Conservation (phyloP, 2,888 invertebrate genomes). For the Cordilura impudica region DNA sequence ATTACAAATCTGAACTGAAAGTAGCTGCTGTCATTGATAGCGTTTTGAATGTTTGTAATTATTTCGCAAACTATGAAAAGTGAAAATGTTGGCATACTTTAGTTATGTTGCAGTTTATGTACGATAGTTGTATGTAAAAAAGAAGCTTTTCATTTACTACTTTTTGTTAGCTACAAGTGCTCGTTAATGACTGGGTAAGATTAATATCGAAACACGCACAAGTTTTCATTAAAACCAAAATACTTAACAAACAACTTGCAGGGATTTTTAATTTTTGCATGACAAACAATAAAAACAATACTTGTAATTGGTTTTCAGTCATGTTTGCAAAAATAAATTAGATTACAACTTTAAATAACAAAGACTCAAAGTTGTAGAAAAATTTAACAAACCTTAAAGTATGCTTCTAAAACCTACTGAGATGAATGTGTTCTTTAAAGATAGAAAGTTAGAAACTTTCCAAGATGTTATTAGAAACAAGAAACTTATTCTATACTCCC, state of each 20-base stretch:
- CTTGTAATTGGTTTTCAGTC: not conserved
- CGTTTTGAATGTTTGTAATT: too few relatives aligned
- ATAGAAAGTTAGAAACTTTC: too few relatives aligned
- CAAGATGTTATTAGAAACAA: too few relatives aligned
- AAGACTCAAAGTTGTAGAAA: too few relatives aligned
- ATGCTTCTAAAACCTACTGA: not conserved
- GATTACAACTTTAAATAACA: too few relatives aligned
- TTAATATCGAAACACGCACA: slow-evolving; percentile 9
- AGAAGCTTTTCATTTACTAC: not conserved
- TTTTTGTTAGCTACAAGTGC: not conserved
- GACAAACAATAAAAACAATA: not conserved
- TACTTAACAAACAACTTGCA: slow-evolving; percentile 8
- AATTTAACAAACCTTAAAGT: not conserved
- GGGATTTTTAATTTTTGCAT: not conserved
- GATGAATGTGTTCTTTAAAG: too few relatives aligned
- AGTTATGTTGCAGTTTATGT: not conserved
- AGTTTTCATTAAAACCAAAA: slow-evolving; percentile 49
- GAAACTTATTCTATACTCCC: too few relatives aligned
- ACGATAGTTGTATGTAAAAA: not conserved
- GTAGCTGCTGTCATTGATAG: too few relatives aligned
- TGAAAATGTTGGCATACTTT: not conserved
- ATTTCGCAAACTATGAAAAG: not conserved
- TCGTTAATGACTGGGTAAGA: not conserved
- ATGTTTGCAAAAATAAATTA: too few relatives aligned
- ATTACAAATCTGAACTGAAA: too few relatives aligned